Percentiles rank a stretch among this genome's conserved stretches.
Evolutionary conservation across 2,797 vertebrate genomes (phyloP).

Genomic region (Leptatherina wallacei): DNA sequence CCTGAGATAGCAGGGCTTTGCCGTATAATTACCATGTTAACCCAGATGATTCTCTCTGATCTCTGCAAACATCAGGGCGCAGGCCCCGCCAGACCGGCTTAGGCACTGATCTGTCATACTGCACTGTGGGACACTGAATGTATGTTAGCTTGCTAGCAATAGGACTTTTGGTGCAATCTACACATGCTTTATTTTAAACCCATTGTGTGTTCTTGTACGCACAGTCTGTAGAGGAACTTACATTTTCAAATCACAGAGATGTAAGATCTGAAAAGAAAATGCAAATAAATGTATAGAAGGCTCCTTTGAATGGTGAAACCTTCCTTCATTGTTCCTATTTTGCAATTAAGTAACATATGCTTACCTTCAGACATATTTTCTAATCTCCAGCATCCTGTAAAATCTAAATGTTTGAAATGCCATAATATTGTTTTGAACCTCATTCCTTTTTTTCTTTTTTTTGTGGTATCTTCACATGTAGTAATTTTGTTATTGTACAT

Average conservation of each 20-base stretch:
- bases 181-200: conserved; percentile 70
- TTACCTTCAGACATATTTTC: conserved; percentile 17
- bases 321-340: conserved; percentile 26
- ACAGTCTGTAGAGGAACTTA: conserved; percentile 37
- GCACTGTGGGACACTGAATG: conserved; percentile 74
- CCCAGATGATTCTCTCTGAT: conserved; percentile 86
- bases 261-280: conserved; percentile 35
- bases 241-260: conserved; percentile 52
- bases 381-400: conserved; percentile 12
- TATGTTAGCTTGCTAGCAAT: conserved; percentile 68
- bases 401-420: conserved; percentile 1
- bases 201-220: conserved; percentile 57
- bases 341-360: conserved; percentile 13
- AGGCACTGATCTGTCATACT: conserved; percentile 77
- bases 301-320: conserved; percentile 32
- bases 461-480: conserved; percentile 27
- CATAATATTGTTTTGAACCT: conserved; percentile 37
- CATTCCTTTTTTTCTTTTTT: conserved; percentile 7
- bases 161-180: conserved; percentile 69
- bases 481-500: conserved; percentile 57
- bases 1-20: conserved; percentile 85
- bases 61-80: conserved; percentile 83
- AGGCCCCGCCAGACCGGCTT: conserved; percentile 79
- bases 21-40: conserved; percentile 85
- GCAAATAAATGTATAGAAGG: conserved; percentile 43